Conservation (phyloP, 2,113 vertebrate genomes). For the Clarias gariepinus region DNA sequence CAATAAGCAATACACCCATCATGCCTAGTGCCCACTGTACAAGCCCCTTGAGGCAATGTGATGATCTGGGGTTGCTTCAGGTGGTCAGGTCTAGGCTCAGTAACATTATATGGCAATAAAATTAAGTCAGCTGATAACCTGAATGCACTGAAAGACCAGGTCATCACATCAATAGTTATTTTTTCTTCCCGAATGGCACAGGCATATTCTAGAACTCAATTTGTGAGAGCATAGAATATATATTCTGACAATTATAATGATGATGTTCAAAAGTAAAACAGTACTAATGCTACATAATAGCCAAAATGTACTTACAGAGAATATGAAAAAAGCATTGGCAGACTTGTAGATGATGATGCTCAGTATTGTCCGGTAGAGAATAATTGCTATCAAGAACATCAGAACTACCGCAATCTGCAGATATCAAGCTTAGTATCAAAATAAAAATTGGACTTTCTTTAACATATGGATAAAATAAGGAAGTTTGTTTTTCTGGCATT, state of each 20-base stretch:
- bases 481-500: background rate
- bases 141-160: too few species aligned
- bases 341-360: constrained; percentile 77
- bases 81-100: too few species aligned
- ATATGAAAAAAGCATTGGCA: constrained; percentile 68
- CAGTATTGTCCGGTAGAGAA: constrained; percentile 76
- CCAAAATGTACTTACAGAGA: constrained; percentile 41
- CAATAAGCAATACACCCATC: too few species aligned
- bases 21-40: too few species aligned
- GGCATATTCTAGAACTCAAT: too few species aligned
- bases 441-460: background rate
- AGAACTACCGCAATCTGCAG: constrained; percentile 66
- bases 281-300: background rate
- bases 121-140: too few species aligned
- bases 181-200: too few species aligned
- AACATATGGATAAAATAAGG: background rate
- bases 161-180: too few species aligned
- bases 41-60: too few species aligned
- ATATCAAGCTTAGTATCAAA: background rate
- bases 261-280: background rate
- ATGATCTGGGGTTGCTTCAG: too few species aligned
- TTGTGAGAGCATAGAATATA: too few species aligned
- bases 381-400: constrained; percentile 79
- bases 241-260: background rate
- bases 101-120: too few species aligned